Base-by-base conservation (phyloP, 1,140 invertebrate genomes). In the Drosophila sp. region DNA sequence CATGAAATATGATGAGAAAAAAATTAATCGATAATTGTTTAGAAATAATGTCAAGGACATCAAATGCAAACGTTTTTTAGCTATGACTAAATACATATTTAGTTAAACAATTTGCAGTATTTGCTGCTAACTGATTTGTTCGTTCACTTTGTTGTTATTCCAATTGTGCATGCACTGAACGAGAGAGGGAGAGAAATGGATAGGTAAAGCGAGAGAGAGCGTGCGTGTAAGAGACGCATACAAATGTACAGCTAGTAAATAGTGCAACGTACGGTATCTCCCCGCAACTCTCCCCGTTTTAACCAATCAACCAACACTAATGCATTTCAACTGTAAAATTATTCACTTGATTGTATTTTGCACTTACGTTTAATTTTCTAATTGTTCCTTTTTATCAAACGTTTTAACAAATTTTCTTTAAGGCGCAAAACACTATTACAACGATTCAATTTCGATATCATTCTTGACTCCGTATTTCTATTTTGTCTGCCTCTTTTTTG, bases 41-140 rank as follows among this genome's bases (percentile, higher is more conserved):
- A 27, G 33, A 71, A 76, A 76, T 76, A 63, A 64, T 76, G 73
- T 76, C 73, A 76, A 76, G 73, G 73, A 76, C 73, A 63, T 76
- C 30, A 32, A 17, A 32, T 33, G 41, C 60, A 23, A 33, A 64
- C 62, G 30, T 5, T 25, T 32, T 50, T 57, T 57, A 58, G 63
- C 47, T 69, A 47, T 73, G 62, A 61, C 80, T 85, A 78, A 68
- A 75, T 85, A 50, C 44, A 50, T 50, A 81, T 85, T 85, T 81
- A 82, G 79, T 65, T 70, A 65, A 77, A 54, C 65, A 85, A 85
- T 85, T 85, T 65, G 58, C 81, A 81, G 55, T 65, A 75, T 67
- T 71, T 67, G 40, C 41, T 60, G 40, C 35, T 60, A 40, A 27
- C 44, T 27, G 60, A 10, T 66, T 66, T 62, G 47, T 57, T 77